phyloP scores from a whole-genome alignment of 2,888 invertebrate species.

The Dioctria rufipes region DNA sequence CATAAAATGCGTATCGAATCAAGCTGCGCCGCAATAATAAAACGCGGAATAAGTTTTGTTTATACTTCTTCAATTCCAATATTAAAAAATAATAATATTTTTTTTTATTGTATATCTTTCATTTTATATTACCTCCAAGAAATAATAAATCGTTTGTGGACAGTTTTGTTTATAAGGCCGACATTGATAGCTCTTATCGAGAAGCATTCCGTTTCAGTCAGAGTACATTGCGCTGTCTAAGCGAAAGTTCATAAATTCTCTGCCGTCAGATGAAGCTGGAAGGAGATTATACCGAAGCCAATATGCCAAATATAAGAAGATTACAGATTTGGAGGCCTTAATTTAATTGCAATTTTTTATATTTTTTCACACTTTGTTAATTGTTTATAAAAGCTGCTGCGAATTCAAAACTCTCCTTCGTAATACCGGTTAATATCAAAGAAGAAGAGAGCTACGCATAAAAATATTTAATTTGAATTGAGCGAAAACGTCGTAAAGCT shows the following conservation, averaged over 20 bases:
- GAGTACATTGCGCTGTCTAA: slow-evolving; percentile 29
- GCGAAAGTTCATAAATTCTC: slow-evolving; percentile 45
- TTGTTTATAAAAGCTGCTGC: slow-evolving; percentile 1
- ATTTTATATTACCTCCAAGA: neutral
- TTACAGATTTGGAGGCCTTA: slow-evolving; percentile 22
- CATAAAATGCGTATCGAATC: too few species aligned
- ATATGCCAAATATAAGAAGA: slow-evolving; percentile 22
- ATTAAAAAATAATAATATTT: too few species aligned
- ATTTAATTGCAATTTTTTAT: slow-evolving; percentile 42
- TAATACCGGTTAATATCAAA: neutral
- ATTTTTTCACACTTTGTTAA: slow-evolving; percentile 41
- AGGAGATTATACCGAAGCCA: neutral
- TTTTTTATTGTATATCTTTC: too few species aligned
- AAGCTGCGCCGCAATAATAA: too few species aligned
- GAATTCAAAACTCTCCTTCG: neutral
- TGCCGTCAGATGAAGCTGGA: slow-evolving; percentile 17
- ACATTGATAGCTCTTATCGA: slow-evolving; percentile 14
- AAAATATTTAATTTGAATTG: neutral
- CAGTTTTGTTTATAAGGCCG: slow-evolving; percentile 27
- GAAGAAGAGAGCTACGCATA: neutral
- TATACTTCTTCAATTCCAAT: neutral
- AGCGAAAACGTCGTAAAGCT: neutral
- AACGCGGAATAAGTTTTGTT: too few species aligned
- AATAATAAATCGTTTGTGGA: neutral
- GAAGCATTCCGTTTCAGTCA: slow-evolving; percentile 31